These are phyloP conservation scores for Tinamus major DNA, from an alignment of 2,797 vertebrate genomes.

Conservation along the genomic window DNA sequence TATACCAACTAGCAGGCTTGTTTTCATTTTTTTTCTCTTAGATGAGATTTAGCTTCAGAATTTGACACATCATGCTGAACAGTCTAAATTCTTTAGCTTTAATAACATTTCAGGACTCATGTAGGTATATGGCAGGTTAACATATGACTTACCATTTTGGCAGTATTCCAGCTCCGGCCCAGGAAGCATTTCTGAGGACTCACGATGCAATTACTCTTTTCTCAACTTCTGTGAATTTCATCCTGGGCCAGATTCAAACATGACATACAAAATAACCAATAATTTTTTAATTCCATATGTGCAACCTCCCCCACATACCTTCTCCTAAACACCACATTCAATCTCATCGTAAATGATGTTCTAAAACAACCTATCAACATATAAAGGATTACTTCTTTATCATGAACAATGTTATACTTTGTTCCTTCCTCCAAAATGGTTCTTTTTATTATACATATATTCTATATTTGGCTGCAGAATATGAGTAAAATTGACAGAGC, in stretches of 20 bases:
- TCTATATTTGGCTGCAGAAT: neutral
- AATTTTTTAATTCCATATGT: neutral
- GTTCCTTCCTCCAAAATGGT: neutral
- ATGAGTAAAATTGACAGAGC: slow-evolving; percentile 25
- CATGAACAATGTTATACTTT: neutral
- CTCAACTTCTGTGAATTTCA: neutral
- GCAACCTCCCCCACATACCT: neutral
- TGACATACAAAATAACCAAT: neutral
- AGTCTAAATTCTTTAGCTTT: neutral
- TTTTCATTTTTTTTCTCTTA: neutral
- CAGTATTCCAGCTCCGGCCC: neutral
- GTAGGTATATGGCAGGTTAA: neutral
- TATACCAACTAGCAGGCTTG: neutral
- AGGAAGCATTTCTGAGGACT: neutral
- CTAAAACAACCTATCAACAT: neutral
- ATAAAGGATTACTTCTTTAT: neutral
- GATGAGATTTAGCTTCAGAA: slow-evolving; percentile 1
- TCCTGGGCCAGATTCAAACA: neutral
- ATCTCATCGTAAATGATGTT: neutral
- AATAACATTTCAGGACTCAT: neutral
- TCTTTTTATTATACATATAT: neutral
- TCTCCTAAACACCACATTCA: neutral
- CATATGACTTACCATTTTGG: neutral
- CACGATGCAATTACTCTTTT: neutral
- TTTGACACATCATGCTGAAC: neutral